phyloP scores from a whole-genome alignment of 2,113 vertebrate species.

The Oryctolagus cuniculus region mOryCun1.1 NC_091443.1:63650001-63650500 shows the following conservation, averaged over 20 bases:
- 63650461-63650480: neutral
- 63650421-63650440: neutral
- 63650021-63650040: slow-evolving; percentile 17
- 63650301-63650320: neutral
- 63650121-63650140: neutral
- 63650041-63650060: neutral
- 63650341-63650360: neutral
- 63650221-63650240: neutral
- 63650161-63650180: neutral
- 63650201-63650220: neutral
- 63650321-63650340: neutral
- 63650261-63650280: neutral
- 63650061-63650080: slow-evolving; percentile 31
- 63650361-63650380: neutral
- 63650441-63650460: neutral
- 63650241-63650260: neutral
- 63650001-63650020: neutral
- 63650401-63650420: accelerated
- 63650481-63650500: too few relatives aligned
- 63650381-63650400: neutral
- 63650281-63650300: neutral
- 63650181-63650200: neutral
- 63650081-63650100: neutral
- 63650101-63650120: neutral
- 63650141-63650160: neutral